Conservation (phyloP, 2,888 invertebrate species). For the Lasioglossum pauxillum region DNA sequence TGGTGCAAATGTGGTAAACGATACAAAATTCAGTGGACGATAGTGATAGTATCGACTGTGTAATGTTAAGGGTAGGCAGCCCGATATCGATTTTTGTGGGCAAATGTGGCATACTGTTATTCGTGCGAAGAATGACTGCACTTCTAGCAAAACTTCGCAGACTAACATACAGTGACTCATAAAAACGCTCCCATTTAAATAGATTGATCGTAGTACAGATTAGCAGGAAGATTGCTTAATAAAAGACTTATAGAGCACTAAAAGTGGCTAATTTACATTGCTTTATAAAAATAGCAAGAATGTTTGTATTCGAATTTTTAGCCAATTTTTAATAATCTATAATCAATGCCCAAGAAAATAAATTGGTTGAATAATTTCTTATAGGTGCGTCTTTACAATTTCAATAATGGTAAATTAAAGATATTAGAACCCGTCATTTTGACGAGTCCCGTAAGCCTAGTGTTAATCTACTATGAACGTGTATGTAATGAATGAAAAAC, state of each 20-base stretch:
- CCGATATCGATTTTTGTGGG: constrained; percentile 2
- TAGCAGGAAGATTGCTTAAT: not conserved
- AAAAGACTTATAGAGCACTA: too few species aligned
- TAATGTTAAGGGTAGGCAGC: not conserved
- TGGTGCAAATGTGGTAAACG: not conserved
- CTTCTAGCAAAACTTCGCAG: not conserved
- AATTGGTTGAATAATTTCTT: not conserved
- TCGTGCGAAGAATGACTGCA: not conserved
- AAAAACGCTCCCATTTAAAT: not conserved
- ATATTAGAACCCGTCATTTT: too few species aligned
- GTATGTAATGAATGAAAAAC: too few species aligned
- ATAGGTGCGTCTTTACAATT: not conserved
- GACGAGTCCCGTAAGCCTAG: too few species aligned
- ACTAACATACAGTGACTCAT: not conserved
- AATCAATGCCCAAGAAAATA: not conserved
- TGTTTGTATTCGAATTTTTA: not conserved
- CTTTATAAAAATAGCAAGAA: not conserved
- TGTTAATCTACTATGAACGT: too few species aligned
- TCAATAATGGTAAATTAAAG: not conserved
- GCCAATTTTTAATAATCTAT: too few species aligned
- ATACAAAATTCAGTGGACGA: not conserved
- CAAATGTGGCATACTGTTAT: not conserved
- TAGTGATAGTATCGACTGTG: not conserved
- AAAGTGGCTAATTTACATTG: not conserved
- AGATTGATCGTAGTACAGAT: not conserved